Base-by-base conservation (phyloP, 2,888 invertebrate species). In the Hypercompe scribonia region DNA sequence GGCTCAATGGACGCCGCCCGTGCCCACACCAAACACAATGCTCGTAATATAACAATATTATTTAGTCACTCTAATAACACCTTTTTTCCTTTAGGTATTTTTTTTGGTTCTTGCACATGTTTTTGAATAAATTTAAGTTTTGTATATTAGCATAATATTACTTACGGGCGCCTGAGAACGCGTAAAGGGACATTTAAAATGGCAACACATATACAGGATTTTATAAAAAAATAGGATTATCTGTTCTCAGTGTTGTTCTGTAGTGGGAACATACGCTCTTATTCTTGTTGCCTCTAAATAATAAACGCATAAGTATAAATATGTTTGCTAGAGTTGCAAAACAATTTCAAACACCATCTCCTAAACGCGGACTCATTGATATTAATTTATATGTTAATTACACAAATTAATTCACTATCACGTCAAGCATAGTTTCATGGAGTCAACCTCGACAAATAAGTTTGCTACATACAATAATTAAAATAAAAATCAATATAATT, bases 1-100 rank as follows among this genome's bases (percentile, higher is more conserved):
- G 94, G 92, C 87, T 92, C 90, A 92, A 87, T 91, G 92, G 89
- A 85, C 88, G 83, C 76, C 81, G 81, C 87, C 86, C 87, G 87
- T 84, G 87, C 87, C 90, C 87, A 80, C 84, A 80, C 86, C 86
- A 79, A 81, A 87, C 83, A 91, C 91, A 91, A 91, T 90, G 87
- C 85, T 85, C 80, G 84, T 85, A 82, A 88, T 86, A 84, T 81
- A 82, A 83, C 78, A 77, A 84, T 82, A 84, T 86, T 84, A 84
- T 83, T 83, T 78, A 78, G 75, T 78, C 75, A 77, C 81, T 75
- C 71, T 72, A 78, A 70, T 75, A 74, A 79, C 72, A 78, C 79
- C 77, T 78, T 76, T 76, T 76, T 65, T 65, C 15, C 10, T 65
- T 54, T 39, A 70, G 79, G 71, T 74, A 74, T 74, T 81, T 79